Evolutionary conservation across 2,113 vertebrate genomes (phyloP).

Genomic region (Chinchilla lanigera): DNA sequence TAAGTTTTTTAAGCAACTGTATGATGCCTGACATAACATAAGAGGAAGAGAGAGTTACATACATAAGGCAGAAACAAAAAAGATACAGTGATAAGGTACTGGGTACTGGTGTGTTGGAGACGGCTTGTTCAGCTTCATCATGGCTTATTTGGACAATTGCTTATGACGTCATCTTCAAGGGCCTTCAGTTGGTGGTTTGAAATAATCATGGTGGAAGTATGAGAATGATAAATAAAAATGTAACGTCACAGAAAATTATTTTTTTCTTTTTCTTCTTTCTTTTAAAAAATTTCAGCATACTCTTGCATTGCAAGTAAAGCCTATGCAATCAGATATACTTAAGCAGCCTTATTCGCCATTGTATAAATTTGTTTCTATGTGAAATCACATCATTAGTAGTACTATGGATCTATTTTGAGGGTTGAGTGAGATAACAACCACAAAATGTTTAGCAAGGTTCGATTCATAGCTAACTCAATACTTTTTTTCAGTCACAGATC

Average conservation of each 20-base stretch:
- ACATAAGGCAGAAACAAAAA: not conserved
- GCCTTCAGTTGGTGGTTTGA: not conserved
- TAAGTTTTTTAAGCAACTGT: not conserved
- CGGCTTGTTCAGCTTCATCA: accelerated
- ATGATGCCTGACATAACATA: not conserved
- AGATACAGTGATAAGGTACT: too few species aligned
- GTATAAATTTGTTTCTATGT: not conserved
- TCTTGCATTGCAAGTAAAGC: not conserved
- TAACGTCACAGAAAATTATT: not conserved
- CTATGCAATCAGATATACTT: not conserved
- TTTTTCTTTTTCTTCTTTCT: too few species aligned
- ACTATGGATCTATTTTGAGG: not conserved
- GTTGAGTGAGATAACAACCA: not conserved
- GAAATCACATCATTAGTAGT: not conserved
- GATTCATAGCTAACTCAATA: not conserved
- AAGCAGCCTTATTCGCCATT: not conserved
- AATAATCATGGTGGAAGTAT: not conserved
- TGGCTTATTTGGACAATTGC: not conserved
- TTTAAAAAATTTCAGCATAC: not conserved
- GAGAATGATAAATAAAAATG: not conserved
- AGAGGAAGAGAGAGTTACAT: not conserved
- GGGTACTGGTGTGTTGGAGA: accelerated
- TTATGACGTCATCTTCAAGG: not conserved
- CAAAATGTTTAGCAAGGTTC: not conserved
- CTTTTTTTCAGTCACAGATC: not conserved